Conservation (phyloP, 1,140 invertebrate genomes). For the Brachionus rotundiformis region DNA sequence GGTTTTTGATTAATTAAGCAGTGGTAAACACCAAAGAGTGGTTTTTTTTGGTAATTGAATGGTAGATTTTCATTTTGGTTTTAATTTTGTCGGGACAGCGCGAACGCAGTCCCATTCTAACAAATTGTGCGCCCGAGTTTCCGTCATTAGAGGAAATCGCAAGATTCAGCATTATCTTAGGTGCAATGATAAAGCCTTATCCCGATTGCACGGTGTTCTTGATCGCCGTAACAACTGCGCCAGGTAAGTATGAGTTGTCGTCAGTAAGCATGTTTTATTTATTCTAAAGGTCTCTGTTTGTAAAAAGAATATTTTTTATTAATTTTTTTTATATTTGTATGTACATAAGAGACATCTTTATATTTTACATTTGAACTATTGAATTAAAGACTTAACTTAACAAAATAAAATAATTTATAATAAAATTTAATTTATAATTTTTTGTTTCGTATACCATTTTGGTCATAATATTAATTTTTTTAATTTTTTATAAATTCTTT, state of each 20-base stretch:
- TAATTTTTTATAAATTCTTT: no score
- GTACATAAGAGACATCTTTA: not conserved
- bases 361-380: not conserved
- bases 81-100: conserved; percentile 50
- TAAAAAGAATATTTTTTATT: not conserved
- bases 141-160: conserved; percentile 52
- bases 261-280: not conserved
- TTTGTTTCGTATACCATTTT: no score
- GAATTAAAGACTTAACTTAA: no score
- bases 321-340: conserved; percentile 3
- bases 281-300: not conserved
- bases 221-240: conserved; percentile 52
- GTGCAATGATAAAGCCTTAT: conserved; percentile 52
- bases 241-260: conserved; percentile 52
- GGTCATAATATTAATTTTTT: no score
- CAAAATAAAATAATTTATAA: no score
- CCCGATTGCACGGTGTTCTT: conserved; percentile 51
- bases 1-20: no score
- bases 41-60: no score
- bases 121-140: conserved; percentile 52
- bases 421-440: no score
- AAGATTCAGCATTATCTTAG: conserved; percentile 36
- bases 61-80: conserved; percentile 14
- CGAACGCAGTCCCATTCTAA: conserved; percentile 53
- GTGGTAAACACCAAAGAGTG: no score